These are phyloP conservation scores for Aphelinus certus DNA, from an alignment of 1,140 invertebrate species.

Conservation along the genomic window DNA sequence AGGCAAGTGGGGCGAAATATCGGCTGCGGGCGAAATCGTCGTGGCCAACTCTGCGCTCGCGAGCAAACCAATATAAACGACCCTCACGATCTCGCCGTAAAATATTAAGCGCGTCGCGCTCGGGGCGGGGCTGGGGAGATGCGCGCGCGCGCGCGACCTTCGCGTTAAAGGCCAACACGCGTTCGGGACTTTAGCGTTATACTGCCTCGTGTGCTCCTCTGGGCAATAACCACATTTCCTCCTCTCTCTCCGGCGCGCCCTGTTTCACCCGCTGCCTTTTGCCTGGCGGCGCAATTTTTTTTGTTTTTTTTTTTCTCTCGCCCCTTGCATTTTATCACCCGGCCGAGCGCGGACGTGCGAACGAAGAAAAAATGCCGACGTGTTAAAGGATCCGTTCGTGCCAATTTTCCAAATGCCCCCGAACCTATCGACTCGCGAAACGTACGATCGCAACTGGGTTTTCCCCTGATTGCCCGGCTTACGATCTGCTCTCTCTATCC, in stretches of 20 bases:
- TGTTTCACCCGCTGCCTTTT: background rate
- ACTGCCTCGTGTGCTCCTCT: background rate
- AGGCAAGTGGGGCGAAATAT: background rate
- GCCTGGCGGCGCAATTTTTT: background rate
- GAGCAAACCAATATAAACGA: conserved; percentile 55
- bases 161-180: conserved; percentile 9
- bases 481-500: no score
- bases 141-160: background rate
- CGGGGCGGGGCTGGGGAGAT: conserved; percentile 34
- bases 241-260: no score
- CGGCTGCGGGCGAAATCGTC: no score
- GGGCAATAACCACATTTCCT: background rate
- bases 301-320: background rate
- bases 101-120: conserved; percentile 45
- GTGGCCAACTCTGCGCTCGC: conserved; percentile 26
- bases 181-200: conserved; percentile 24
- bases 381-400: no score
- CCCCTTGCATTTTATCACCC: no score
- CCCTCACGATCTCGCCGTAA: conserved; percentile 56
- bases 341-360: no score
- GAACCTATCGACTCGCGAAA: no score
- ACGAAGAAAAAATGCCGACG: no score
- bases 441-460: no score
- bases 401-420: no score
- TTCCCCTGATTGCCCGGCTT: no score